phyloP scores from a whole-genome alignment of 2,113 vertebrate genomes.

The Anthoscopus minutus region DNA sequence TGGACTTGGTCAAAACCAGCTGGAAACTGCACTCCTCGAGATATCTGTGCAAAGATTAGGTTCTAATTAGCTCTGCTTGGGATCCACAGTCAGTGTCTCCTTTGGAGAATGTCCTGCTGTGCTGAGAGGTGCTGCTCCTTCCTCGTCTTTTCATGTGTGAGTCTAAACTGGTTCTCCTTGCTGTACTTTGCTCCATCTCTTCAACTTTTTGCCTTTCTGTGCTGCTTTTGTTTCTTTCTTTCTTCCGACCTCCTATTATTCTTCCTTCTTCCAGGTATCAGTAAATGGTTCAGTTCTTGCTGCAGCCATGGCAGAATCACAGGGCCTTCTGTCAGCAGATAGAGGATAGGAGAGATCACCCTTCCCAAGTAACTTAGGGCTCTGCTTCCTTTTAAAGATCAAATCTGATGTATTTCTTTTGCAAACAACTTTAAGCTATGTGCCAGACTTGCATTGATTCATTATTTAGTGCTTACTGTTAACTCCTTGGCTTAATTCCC shows the following conservation, averaged over 20 bases:
- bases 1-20: neutral
- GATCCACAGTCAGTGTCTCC: neutral
- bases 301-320: neutral
- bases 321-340: neutral
- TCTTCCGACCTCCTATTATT: neutral
- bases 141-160: too few relatives aligned
- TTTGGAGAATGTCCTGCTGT: neutral
- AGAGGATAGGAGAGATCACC: neutral
- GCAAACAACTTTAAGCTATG: neutral
- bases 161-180: too few relatives aligned
- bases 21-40: neutral
- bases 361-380: neutral
- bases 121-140: neutral
- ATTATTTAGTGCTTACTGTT: slow-evolving; percentile 5
- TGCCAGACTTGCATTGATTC: neutral
- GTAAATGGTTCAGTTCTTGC: neutral
- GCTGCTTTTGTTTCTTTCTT: neutral
- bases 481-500: neutral
- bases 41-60: neutral
- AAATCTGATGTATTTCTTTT: neutral
- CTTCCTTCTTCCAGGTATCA: neutral
- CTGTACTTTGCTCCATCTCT: neutral
- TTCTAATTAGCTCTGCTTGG: neutral
- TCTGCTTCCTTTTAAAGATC: neutral
- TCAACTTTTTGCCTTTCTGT: neutral